Conservation (phyloP, 1,140 invertebrate species). For the Reticulitermes speratus region DNA sequence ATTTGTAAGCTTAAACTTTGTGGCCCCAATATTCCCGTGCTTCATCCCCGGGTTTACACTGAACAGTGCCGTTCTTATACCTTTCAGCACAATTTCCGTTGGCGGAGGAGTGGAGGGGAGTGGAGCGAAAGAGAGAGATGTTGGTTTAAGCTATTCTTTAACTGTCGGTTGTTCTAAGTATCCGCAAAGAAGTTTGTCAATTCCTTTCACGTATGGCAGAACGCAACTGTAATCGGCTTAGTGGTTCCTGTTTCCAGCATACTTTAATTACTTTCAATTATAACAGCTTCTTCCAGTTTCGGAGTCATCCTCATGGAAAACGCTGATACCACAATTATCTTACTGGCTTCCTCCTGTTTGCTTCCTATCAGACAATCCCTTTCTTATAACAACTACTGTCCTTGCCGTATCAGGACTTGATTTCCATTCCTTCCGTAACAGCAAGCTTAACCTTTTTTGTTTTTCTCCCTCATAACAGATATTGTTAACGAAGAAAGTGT, state of each 20-base stretch:
- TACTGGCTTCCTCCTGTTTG: background rate
- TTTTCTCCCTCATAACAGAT: background rate
- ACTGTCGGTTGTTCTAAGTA: background rate
- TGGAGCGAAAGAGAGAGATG: background rate
- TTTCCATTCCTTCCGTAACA: background rate
- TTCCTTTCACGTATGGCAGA: background rate
- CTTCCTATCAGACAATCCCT: background rate
- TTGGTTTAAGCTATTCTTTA: background rate
- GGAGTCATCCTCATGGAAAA: background rate
- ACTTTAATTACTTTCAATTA: conserved; percentile 18
- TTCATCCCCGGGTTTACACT: background rate
- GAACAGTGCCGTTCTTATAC: background rate
- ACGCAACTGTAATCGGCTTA: background rate
- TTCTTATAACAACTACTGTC: background rate
- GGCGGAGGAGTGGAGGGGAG: background rate
- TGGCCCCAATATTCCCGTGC: background rate
- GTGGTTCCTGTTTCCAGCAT: background rate
- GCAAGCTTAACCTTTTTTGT: background rate
- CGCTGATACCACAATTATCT: background rate
- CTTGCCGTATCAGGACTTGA: background rate
- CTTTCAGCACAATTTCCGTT: background rate
- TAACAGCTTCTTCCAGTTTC: conserved; percentile 5
- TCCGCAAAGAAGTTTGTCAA: background rate
- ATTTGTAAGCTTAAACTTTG: background rate
- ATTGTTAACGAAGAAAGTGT: background rate